Evolutionary conservation across 2,797 vertebrate species (phyloP).

Genomic region (Phoebastria nigripes): DNA sequence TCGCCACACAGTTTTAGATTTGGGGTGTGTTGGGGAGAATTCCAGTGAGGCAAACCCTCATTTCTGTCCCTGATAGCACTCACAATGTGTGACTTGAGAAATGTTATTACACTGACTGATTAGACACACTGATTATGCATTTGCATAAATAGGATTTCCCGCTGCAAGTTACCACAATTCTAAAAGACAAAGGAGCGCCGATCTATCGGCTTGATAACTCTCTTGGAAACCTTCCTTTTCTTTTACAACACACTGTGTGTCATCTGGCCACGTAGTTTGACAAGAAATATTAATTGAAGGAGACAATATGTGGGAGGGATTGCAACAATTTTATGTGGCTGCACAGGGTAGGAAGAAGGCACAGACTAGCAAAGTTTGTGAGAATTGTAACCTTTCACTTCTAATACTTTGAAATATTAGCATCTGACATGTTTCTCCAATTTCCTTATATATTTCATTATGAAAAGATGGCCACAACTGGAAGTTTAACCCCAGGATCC

Average conservation of each 20-base stretch:
- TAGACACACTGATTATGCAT: neutral
- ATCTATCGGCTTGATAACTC: neutral
- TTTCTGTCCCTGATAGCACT: neutral
- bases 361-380: neutral
- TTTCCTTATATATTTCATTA: neutral
- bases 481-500: neutral
- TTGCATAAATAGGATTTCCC: neutral
- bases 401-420: neutral
- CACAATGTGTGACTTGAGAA: neutral
- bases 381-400: neutral
- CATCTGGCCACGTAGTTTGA: neutral
- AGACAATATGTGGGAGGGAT: neutral
- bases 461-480: neutral
- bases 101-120: neutral
- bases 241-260: neutral
- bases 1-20: neutral
- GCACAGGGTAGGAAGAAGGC: neutral
- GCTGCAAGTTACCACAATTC: neutral
- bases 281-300: neutral
- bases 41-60: neutral
- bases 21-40: neutral
- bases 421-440: neutral
- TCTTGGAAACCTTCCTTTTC: neutral
- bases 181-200: fast-evolving
- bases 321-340: neutral